Evolutionary conservation across 2,888 invertebrate genomes (phyloP), one percentile per base, ranked within the genome.

Genomic region (Girardia tigrina): DNA sequence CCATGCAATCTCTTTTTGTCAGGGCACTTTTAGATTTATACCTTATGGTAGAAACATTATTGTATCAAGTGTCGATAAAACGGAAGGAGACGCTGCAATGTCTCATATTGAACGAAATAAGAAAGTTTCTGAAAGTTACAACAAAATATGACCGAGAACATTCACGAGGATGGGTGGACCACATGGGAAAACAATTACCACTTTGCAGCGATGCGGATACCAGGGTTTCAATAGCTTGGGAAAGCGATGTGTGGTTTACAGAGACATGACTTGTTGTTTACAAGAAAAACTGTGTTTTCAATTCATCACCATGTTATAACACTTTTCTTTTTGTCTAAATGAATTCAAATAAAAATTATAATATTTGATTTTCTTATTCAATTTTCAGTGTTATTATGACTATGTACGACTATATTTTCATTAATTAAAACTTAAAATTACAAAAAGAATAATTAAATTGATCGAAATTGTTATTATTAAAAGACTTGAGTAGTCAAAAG

Each of bases 41-140:
- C 29, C 73, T 26, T 26, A 73, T 42, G 73, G 73, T 8, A 12
- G 73, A 8, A 73, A 73, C 28, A 20, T 73, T 16, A 29, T 73
- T 8, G 73, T 73, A 4, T 42, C 36, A 8, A 73, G 73, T 23
- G 36, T 29, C 16, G 29, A 20, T 16, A 42, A 36, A 28, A 8
- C 29, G 12, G 73, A 73, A 36, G 36, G 36, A 12, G 16, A 36
- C 36, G 36, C 36, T 36, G 36, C 36, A 36, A 36, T 36, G 36
- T 8, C 36, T 36, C 36, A 36, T 16, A 36, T 36, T 16, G 16
- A 36, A 8, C 8, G 36, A 16, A 36, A 36, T 36, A 36, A 16
- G 36, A 8, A 36, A 36, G 16, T 36, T 36, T 12, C 16, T 36
- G 36, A 16, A 12, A 36, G 16, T 36, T 36, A 36, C 36, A 36